Conservation (phyloP, 2,797 vertebrate genomes). For the Gallinago stenura region DNA sequence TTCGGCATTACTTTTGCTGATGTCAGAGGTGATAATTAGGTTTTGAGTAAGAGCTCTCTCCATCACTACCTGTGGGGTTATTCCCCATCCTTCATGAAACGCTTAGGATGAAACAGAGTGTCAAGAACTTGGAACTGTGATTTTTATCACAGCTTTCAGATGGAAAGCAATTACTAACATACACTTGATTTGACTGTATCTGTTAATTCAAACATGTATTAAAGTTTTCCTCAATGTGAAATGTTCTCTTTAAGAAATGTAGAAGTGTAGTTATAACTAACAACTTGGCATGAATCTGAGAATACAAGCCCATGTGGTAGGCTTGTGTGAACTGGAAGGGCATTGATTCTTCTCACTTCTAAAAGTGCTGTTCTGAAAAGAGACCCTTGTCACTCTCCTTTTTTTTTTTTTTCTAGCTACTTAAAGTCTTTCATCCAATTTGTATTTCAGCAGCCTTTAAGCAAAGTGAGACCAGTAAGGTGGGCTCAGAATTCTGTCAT, state of each 20-base stretch:
- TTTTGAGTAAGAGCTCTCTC: conserved; percentile 42
- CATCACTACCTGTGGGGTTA: conserved; percentile 34
- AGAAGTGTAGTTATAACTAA: conserved; percentile 14
- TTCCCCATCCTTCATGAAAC: not conserved
- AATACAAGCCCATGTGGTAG: not conserved
- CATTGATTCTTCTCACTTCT: conserved; percentile 30
- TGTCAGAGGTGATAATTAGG: conserved; percentile 32
- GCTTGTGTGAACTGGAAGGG: conserved; percentile 27
- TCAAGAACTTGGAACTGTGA: not conserved
- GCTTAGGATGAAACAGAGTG: not conserved
- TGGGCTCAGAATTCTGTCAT: not conserved
- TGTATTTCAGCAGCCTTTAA: conserved; percentile 20
- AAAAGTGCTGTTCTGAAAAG: not conserved
- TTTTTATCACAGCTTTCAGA: conserved; percentile 20
- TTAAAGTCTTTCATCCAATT: not conserved
- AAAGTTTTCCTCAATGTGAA: conserved; percentile 67
- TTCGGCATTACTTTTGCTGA: conserved; percentile 19
- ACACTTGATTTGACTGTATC: not conserved
- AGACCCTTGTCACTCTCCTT: not conserved
- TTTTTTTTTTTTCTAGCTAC: not conserved
- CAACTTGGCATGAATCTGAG: conserved; percentile 1
- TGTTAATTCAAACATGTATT: not conserved
- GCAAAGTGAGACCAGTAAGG: not conserved
- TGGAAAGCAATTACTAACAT: not conserved
- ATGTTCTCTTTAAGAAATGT: conserved; percentile 58